Base-by-base conservation (phyloP, 1,140 invertebrate species). In the Copidosoma floridanum region DNA sequence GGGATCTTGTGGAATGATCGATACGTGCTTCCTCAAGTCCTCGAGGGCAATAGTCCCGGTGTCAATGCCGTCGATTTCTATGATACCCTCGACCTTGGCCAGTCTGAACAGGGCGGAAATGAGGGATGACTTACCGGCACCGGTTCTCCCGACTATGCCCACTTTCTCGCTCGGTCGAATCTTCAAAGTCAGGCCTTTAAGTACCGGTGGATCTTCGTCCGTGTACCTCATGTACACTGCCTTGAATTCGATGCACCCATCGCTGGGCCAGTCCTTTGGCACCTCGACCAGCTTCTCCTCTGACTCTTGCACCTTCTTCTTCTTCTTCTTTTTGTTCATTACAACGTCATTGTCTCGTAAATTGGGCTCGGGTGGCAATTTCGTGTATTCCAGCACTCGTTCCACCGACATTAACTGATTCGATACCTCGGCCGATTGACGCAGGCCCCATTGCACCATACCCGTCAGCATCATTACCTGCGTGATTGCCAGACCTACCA, bases 21-120 rank as follows among this genome's bases (percentile, higher is more conserved):
- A 97, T 20, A 98, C 82, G 64, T 89, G 83, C 3, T 88, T 86
- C 53, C 97, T 83, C 24, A 99, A 77, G 65, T 92, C 87, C 75
- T 97, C 93, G 7, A 99, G 85, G 32, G 94, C 95, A 63, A 99
- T 82, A 8, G 85, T 84, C 1, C 88, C 79, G 65, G 98, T 95
- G 73, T 97, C 88, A 12, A 94, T 73, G 41, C 87, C 90, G 80
- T 99, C 97, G 60, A 99, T 96, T n/a, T 86, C 69, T 62, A 99
- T 98, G 44, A 81, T 79, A 8, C 95, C 95, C 55, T 84, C 86
- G 14, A 89, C 83, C 75, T 97, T 94, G 65, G 97, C 90, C 67
- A 97, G 93, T 76, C 94, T 89, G 76, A 95, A 94, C 16, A 95
- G 76, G 1, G 88, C 85, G 26, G 93, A 71, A 0, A 92, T 92